Base-by-base conservation (phyloP, 2,113 vertebrate genomes). In the Peromyscus maniculatus region DNA sequence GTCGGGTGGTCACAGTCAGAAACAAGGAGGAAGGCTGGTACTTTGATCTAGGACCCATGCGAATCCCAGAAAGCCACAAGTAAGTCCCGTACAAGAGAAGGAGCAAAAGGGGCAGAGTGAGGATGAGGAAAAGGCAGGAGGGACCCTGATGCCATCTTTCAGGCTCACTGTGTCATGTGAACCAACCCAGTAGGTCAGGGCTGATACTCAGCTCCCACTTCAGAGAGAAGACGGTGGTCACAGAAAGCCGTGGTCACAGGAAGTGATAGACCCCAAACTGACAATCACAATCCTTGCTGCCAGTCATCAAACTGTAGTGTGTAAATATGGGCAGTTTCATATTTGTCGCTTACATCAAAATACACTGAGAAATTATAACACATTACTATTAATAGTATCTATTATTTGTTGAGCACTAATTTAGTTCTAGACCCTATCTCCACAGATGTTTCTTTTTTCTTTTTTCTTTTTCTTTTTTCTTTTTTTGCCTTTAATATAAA, bases 11-110 rank as follows among this genome's bases (percentile, higher is more conserved):
- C 90, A 99, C 99, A 19, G 97, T 98, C 97, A 98, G 98, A 94
- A 98, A 99, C 28, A 89, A 92, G 21, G 86, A 11, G 57, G 99
- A 99, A 24, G 98, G 98, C 94, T 99, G 99, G 99, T 99, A 98
- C 79, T 97, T 96, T 89, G 99, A 99, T 74, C 24, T 99, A 69
- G 99, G 99, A 2, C 97, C 99, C 22, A 99, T 99, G 99, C 91
- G 98, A 97, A 99, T 99, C 92, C 99, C 99, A 46, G 98, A 84
- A 91, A 99, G 98, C 49, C 98, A 99, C 89, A 98, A 95, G 99
- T 99, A 91, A 96, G 97, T 89, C 57, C 55, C 1, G 1, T 59
- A 64, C 19, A 13, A 89, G 43, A 69, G 4, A 31, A 17, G 26
- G 46, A 52, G 24, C 11, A 19, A 87, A 96, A 49, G 36, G 21